Percentiles rank a stretch among this genome's conserved stretches.
Evolutionary conservation across 2,113 vertebrate genomes (phyloP).

Genomic region (Alaudala cheleensis): DNA sequence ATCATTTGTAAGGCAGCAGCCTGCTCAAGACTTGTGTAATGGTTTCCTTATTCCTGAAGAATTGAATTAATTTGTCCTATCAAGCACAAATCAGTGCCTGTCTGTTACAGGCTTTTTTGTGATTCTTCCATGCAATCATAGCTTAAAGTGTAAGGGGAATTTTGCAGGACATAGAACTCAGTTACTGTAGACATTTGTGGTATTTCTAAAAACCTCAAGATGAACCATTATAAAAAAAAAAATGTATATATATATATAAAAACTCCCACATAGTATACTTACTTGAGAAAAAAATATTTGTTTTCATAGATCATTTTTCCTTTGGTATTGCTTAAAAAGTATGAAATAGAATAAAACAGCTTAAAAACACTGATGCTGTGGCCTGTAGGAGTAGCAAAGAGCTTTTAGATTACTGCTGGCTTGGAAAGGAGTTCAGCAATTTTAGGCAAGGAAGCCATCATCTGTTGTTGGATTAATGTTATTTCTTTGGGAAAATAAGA

Average conservation of each 20-base stretch:
- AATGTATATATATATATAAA: too few relatives aligned
- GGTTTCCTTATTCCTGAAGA: neutral
- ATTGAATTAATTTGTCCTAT: neutral
- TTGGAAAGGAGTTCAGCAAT: neutral
- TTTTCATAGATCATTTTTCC: neutral
- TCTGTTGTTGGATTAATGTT: neutral
- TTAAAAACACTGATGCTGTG: neutral
- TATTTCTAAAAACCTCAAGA: neutral
- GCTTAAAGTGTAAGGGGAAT: neutral
- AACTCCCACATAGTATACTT: neutral
- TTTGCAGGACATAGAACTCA: neutral
- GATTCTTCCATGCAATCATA: neutral
- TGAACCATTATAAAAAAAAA: neutral
- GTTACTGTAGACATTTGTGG: neutral
- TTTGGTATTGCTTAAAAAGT: neutral
- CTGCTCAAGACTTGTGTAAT: neutral
- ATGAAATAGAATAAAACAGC: neutral
- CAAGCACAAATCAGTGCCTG: neutral
- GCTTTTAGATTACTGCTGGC: neutral
- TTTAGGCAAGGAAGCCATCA: neutral
- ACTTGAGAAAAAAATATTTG: neutral
- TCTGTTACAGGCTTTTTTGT: neutral
- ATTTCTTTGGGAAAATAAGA: neutral
- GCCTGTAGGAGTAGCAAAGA: neutral
- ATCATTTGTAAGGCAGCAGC: conserved; percentile 12